Evolutionary conservation across 2,888 invertebrate genomes (phyloP).

Genomic region (Galeopsomyia nigrocyanea): DNA sequence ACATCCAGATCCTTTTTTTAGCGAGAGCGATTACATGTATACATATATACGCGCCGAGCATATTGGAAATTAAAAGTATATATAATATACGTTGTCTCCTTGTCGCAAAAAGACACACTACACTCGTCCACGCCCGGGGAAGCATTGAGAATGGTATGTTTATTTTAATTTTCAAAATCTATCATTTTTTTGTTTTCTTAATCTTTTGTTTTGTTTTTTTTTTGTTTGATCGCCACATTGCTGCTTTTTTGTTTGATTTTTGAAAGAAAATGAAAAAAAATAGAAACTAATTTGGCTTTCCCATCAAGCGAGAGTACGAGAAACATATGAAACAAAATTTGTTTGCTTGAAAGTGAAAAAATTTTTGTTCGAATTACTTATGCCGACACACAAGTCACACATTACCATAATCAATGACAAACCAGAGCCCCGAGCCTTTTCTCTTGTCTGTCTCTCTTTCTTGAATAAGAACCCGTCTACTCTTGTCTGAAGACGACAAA

Average conservation of each 20-base stretch:
- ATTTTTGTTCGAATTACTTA: slow-evolving; percentile 25
- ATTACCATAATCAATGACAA: slow-evolving; percentile 68
- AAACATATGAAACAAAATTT: neutral
- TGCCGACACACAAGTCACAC: slow-evolving; percentile 42
- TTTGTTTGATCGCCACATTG: slow-evolving; percentile 30
- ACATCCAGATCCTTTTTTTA: slow-evolving; percentile 34
- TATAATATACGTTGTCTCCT: slow-evolving; percentile 46
- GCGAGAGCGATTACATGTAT: slow-evolving; percentile 27
- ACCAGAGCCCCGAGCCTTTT: slow-evolving; percentile 68
- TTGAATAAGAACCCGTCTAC: slow-evolving; percentile 46
- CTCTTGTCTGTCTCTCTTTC: slow-evolving; percentile 50
- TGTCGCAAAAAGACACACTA: slow-evolving; percentile 50
- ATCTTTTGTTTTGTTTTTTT: slow-evolving; percentile 35
- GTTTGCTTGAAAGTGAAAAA: slow-evolving; percentile 20
- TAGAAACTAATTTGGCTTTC: slow-evolving; percentile 39
- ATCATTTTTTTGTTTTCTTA: slow-evolving; percentile 19
- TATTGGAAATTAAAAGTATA: slow-evolving; percentile 33
- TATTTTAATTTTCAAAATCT: slow-evolving; percentile 49
- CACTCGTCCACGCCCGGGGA: slow-evolving; percentile 63
- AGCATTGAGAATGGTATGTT: slow-evolving; percentile 66
- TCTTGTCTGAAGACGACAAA: slow-evolving; percentile 44
- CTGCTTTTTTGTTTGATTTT: no score
- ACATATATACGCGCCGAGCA: slow-evolving; percentile 9
- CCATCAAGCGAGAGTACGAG: slow-evolving; percentile 45
- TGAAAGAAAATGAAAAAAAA: no score